Evolutionary conservation across 2,888 invertebrate species (phyloP).

Genomic region (Lepidocyrtinus sp.): DNA sequence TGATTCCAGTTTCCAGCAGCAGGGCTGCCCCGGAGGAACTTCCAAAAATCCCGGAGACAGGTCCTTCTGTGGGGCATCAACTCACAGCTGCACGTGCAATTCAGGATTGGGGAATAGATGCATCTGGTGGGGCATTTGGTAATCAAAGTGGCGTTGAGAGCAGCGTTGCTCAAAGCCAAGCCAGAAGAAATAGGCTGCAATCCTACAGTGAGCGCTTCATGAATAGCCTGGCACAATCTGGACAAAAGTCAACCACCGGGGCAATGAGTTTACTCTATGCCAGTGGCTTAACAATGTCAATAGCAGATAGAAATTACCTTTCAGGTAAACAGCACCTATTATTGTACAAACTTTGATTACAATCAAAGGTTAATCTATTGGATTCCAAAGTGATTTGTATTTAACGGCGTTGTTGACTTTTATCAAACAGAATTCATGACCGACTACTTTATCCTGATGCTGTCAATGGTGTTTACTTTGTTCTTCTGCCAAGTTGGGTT

Average conservation of each 20-base stretch:
- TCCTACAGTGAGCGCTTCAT: slow-evolving; percentile 64
- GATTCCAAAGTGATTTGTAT: too few relatives aligned
- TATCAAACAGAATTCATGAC: slow-evolving; percentile 73
- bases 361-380: too few relatives aligned
- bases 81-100: slow-evolving; percentile 39
- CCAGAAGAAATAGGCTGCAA: slow-evolving; percentile 18
- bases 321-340: too few relatives aligned
- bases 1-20: slow-evolving; percentile 28
- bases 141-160: slow-evolving; percentile 31
- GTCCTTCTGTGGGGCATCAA: slow-evolving; percentile 42
- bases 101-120: slow-evolving; percentile 3
- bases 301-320: slow-evolving; percentile 39
- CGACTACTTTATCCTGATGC: slow-evolving; percentile 72
- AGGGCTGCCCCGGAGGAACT: slow-evolving; percentile 33
- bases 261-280: slow-evolving; percentile 59
- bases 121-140: slow-evolving; percentile 24
- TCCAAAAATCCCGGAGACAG: slow-evolving; percentile 23
- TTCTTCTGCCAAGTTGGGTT: slow-evolving; percentile 73
- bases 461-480: slow-evolving; percentile 72
- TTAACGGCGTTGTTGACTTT: too few relatives aligned
- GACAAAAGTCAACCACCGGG: slow-evolving; percentile 51
- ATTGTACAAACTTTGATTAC: too few relatives aligned
- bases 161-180: slow-evolving; percentile 23
- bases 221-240: slow-evolving; percentile 62
- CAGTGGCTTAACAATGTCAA: slow-evolving; percentile 47